phyloP scores from a whole-genome alignment of 2,888 invertebrate genomes.

The Thalpophila matura region DNA sequence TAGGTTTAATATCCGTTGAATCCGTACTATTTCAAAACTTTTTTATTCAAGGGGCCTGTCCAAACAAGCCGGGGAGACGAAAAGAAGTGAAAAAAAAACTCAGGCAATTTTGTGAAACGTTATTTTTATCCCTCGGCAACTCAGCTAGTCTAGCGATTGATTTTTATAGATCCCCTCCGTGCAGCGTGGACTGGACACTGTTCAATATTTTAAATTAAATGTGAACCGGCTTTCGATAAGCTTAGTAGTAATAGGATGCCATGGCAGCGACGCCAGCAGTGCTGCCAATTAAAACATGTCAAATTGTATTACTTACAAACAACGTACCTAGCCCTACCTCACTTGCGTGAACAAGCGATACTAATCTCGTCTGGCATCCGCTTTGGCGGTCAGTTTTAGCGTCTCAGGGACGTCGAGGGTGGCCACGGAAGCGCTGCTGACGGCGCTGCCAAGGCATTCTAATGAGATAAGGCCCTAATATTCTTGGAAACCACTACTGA shows the following conservation, averaged over 20 bases:
- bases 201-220: constrained; percentile 48
- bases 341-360: no score
- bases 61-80: constrained; percentile 43
- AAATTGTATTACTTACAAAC: no score
- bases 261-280: no score
- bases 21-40: constrained; percentile 46
- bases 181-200: constrained; percentile 10
- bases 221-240: constrained; percentile 18
- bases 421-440: no score
- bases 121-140: constrained; percentile 33
- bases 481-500: constrained; percentile 11
- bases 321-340: no score
- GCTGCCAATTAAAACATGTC: no score
- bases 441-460: no score
- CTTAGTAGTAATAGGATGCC: background rate
- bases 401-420: no score
- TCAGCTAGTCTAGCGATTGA: constrained; percentile 35
- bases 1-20: constrained; percentile 49
- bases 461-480: no score
- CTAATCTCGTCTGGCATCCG: no score
- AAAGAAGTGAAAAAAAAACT: constrained; percentile 21
- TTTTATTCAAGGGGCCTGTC: constrained; percentile 46
- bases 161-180: constrained; percentile 37
- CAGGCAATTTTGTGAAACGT: constrained; percentile 32
- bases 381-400: no score